These are phyloP conservation scores for Nothocercus julius DNA, from an alignment of 2,113 vertebrate genomes.

Conservation along the genomic window DNA sequence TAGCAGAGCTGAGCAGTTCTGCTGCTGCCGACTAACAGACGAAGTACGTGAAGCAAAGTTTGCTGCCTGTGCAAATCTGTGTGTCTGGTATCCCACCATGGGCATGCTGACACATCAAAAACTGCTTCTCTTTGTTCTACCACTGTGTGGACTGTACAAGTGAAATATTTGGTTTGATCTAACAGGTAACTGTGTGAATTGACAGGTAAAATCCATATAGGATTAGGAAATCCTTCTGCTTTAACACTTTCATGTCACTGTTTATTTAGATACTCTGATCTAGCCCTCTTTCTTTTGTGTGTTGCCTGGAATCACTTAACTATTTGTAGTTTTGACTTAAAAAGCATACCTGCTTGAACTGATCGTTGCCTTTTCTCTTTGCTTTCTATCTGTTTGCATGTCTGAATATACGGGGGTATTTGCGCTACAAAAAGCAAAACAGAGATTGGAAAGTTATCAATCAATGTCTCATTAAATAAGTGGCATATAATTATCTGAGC, in stretches of 20 bases:
- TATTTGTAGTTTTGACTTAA: slow-evolving; percentile 13
- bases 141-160: not conserved
- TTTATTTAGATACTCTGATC: slow-evolving; percentile 9
- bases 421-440: not conserved
- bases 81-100: not conserved
- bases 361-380: not conserved
- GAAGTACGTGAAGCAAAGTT: not conserved
- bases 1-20: fast-evolving
- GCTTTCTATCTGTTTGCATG: slow-evolving; percentile 6
- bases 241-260: not conserved
- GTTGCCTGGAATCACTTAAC: not conserved
- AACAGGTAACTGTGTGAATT: not conserved
- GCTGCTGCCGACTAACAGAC: not conserved
- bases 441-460: slow-evolving; percentile 12
- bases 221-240: not conserved
- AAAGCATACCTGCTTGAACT: not conserved
- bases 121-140: not conserved
- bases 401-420: not conserved
- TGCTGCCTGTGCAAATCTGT: fast-evolving
- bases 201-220: not conserved
- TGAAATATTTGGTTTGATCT: slow-evolving; percentile 3
- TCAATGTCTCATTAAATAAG: slow-evolving; percentile 33
- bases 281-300: not conserved
- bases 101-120: slow-evolving; percentile 35
- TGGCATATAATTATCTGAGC: slow-evolving; percentile 13